These are phyloP conservation scores for Ctenomys sociabilis DNA, from an alignment of 2,113 vertebrate species.

Conservation along the genomic window DNA sequence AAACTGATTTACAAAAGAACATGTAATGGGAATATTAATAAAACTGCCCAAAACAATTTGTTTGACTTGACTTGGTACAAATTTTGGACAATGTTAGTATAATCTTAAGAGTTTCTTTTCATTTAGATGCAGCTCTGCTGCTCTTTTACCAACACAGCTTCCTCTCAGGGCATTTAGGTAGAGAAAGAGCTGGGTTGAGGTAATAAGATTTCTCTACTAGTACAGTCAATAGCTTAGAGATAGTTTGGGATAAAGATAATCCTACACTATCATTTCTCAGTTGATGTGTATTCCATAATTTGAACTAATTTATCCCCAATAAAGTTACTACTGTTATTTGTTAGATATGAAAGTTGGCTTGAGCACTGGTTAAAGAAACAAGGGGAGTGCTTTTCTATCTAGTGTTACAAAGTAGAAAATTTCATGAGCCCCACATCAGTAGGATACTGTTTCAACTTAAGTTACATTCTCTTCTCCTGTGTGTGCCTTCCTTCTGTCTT, in stretches of 20 bases:
- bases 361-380: not conserved
- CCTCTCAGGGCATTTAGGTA: not conserved
- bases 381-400: not conserved
- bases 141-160: not conserved
- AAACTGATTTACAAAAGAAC: slow-evolving; percentile 15
- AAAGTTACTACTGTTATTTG: not conserved
- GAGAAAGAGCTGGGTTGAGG: not conserved
- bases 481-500: not conserved
- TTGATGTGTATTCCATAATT: not conserved
- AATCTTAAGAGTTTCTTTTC: not conserved
- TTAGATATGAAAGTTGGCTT: slow-evolving; percentile 5
- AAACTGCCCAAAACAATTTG: not conserved
- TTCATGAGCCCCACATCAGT: not conserved
- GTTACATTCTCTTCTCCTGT: not conserved
- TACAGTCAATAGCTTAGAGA: not conserved
- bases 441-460: not conserved
- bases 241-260: not conserved
- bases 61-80: not conserved
- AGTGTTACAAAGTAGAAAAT: slow-evolving; percentile 8
- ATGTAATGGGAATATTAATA: not conserved
- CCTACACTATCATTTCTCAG: not conserved
- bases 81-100: not conserved
- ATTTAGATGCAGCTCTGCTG: not conserved
- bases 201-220: not conserved
- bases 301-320: not conserved